Evolutionary conservation across 2,797 vertebrate species (phyloP), one percentile per base, ranked within the genome.

Genomic region (Thamnophis elegans): DNA sequence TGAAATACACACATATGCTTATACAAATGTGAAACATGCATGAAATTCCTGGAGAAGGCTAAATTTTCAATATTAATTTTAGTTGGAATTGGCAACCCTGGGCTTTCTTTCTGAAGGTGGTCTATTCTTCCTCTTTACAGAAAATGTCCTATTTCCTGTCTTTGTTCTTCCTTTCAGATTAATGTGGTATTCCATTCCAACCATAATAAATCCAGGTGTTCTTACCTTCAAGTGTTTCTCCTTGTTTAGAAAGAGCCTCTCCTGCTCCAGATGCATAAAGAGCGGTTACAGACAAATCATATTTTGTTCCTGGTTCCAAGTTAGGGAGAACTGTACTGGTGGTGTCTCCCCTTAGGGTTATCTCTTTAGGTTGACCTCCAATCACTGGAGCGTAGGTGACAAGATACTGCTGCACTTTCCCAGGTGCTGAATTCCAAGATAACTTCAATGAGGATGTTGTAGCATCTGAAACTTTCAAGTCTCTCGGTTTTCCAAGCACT

Each of bases 151-250:
- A 82, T 47, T 82, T 82, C 22, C 42, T 5, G 10, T 47, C 47
- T 25, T 25, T 82, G 20, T 12, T 82, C 36, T 47, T 82, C 0
- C 42, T 82, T 47, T 82, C 78, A 82, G 78, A 82, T 82, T 25
- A 47, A 82, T 82, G 10, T 47, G 78, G 22, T 25, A 25, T 25
- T 25, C 78, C 22, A 82, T 25, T 10, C 78, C 78, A 82, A 82
- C 42, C 42, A 47, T 82, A 82, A 82, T 82, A 85, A 62, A 82
- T 47, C 7, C 90, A 91, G 1, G 26, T 94, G 88, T 60, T 90
- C 96, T 97, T 99, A 99, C 99, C 99, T 98, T 99, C 99, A 95
- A 99, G 97, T 1, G 99, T 99, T 94, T 98, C 98, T 97, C 99
- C 99, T 94, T 98, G 98, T 94, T 99, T 99, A 94, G 98, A 95